Evolutionary conservation across 2,797 vertebrate genomes (phyloP), one percentile per base, ranked within the genome.

Genomic region (Tapirus indicus): DNA sequence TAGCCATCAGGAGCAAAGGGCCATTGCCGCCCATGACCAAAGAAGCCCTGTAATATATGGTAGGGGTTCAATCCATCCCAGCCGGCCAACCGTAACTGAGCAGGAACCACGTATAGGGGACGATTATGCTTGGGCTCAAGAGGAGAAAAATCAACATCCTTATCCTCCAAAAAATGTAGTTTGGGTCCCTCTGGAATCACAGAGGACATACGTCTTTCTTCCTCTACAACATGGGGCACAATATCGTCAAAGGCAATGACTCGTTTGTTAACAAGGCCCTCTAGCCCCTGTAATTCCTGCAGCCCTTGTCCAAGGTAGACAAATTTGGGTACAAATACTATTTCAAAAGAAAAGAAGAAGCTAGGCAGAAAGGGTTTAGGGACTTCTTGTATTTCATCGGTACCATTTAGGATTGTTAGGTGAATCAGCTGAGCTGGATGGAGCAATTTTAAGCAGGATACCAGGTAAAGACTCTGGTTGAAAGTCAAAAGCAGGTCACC

Each of bases 261-360:
- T 75, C 95, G 95, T 84, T 86, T 85, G 75, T 96, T 98, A 91
- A 78, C 23, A 60, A 97, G 88, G 16, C 64, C 94, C 82, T 95
- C 92, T 62, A 98, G 78, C n/a, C 97, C 82, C 44, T 82, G 69
- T 13, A 96, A 93, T 44, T 97, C 96, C 95, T 98, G 97, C 1
- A 95, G 64, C 75, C 90, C 95, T 86, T 97, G 75, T 93, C 92
- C 64, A 75, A 96, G 90, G 87, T 98, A 96, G 98, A 98, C 98
- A 98, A 44, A 99, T 99, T 98, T 98, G 79, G 98, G 98, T 77
- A 98, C 96, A n/a, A 96, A 92, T 69, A 97, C 58, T 3, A 79
- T 84, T 60, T 98, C 93, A 11, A 97, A 98, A 35, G 90, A 88
- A 11, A 95, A 96, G 9, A 97, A 97, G 77, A 98, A 98, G 49